phyloP scores from a whole-genome alignment of 2,888 invertebrate genomes.

The Cephus rjabovi region DNA sequence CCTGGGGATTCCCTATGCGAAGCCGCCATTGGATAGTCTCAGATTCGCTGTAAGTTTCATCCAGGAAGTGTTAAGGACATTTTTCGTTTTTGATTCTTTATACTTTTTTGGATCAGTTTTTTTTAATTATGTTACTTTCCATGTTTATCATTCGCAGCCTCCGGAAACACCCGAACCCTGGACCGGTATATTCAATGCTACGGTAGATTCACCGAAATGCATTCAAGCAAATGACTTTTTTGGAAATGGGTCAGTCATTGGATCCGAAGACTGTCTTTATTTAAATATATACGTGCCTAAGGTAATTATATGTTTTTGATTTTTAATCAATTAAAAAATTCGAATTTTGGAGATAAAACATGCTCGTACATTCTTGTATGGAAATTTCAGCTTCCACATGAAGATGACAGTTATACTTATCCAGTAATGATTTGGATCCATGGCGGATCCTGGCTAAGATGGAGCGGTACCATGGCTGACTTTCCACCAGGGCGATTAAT shows the following conservation, averaged over 20 bases:
- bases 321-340: background rate
- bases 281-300: constrained; percentile 40
- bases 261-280: constrained; percentile 50
- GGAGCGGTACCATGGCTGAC: constrained; percentile 35
- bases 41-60: constrained; percentile 59
- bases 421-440: constrained; percentile 61
- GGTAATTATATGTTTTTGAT: background rate
- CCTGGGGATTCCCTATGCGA: constrained; percentile 61
- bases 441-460: constrained; percentile 45
- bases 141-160: constrained; percentile 37
- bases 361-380: background rate
- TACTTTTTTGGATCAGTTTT: background rate
- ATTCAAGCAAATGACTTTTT: background rate
- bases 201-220: constrained; percentile 37
- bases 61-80: background rate
- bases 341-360: background rate
- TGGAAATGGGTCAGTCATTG: constrained; percentile 17
- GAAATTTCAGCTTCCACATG: background rate
- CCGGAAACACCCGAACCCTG: constrained; percentile 54
- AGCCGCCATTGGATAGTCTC: constrained; percentile 59
- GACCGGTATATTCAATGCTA: constrained; percentile 64
- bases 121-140: background rate
- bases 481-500: constrained; percentile 41
- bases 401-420: background rate
- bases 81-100: background rate